Base-by-base conservation (phyloP, 2,797 vertebrate species). In the Sebastes kiyomatsui region DNA sequence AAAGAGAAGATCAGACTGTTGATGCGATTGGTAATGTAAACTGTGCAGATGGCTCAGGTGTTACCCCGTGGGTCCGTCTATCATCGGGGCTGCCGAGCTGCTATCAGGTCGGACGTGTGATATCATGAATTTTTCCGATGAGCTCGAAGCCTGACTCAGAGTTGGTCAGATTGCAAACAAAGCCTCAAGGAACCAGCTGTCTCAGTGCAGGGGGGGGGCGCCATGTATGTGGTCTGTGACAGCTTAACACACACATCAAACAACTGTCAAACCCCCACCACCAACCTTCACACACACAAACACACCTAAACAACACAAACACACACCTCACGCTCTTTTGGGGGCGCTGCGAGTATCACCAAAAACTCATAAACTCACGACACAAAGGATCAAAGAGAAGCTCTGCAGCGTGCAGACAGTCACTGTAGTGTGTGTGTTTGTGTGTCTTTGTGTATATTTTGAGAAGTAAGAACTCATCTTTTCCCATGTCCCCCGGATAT, bases 201-300 rank as follows among this genome's bases (percentile, higher is more conserved):
- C 90, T 90, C 69, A 20, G 54, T 46, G 20, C 58, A 49, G 71
- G 18, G 38, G 60, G 74, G 23, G 35, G 33, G 23, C 2, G 2
- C n/a, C 5, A 16, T 64, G 88, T 82, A 92, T 92, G 87, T 90
- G 90, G 90, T 91, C 90, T 73, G 68, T 25, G 75, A 89, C 93
- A 93, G 90, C 87, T 91, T 90, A 88, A 86, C 83, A 89, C 90
- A 81, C 88, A 92, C 90, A 92, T 91, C 92, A 94, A 92, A 93
- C 90, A 88, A 85, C 85, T 90, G 88, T 87, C 73, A 72, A 49
- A 85, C 78, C 77, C 91, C 82, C 73, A 35, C 83, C 49, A 33
- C 33, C 33, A 35, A 25, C 79, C 65, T 42, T 62, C 20, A 49
- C 75, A 80, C 83, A 85, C 20, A 49, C 75, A 80, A 82, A 85